These are phyloP conservation scores for Lonchura striata DNA, from an alignment of 2,113 vertebrate species.

Conservation along the genomic window DNA sequence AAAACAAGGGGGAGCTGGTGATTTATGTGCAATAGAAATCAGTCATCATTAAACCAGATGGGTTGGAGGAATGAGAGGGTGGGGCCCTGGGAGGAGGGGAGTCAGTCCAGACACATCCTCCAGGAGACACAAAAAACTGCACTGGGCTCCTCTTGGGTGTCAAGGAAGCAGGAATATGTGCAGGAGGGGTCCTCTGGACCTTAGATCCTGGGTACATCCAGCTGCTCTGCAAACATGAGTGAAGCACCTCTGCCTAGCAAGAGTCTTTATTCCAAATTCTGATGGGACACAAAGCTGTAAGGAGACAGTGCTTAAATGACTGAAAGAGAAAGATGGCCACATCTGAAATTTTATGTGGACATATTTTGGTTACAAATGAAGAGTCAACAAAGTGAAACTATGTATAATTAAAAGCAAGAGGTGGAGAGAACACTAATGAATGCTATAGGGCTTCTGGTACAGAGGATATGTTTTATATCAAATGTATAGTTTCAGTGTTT, in stretches of 20 bases:
- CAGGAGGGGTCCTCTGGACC: neutral
- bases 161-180: neutral
- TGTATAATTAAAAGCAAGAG: neutral
- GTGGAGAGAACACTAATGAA: neutral
- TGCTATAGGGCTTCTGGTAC: neutral
- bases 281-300: neutral
- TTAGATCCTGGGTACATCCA: neutral
- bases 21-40: neutral
- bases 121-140: neutral
- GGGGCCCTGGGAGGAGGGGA: neutral
- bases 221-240: neutral
- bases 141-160: neutral
- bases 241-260: neutral
- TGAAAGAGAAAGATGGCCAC: neutral
- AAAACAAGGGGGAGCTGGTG: neutral
- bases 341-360: neutral
- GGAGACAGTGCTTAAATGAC: neutral
- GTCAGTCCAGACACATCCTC: neutral
- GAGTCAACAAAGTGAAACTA: neutral
- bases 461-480: neutral
- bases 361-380: neutral
- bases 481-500: neutral
- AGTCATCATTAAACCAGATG: neutral
- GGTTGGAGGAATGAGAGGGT: neutral
- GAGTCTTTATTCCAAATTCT: neutral